Percentiles rank a stretch among this genome's conserved stretches.
These are phyloP conservation scores for Pipistrellus kuhlii DNA, from an alignment of 2,797 vertebrate genomes.

Conservation along the genomic window DNA sequence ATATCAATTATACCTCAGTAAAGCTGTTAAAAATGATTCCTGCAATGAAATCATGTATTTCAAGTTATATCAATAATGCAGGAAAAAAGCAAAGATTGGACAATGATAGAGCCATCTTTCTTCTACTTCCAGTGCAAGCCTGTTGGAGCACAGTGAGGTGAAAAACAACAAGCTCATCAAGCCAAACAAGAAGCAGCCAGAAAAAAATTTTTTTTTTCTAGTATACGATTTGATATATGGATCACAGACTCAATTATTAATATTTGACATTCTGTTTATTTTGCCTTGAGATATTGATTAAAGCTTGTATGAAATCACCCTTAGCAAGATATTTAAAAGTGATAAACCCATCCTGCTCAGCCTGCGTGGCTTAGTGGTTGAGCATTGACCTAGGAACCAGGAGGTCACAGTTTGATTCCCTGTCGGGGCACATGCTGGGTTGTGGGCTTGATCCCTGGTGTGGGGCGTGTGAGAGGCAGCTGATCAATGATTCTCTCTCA, in stretches of 20 bases:
- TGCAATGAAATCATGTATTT: constrained; percentile 48
- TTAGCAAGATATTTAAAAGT: constrained; percentile 55
- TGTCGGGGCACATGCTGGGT: no score
- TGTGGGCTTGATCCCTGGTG: no score
- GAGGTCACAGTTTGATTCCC: no score
- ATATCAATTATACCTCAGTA: constrained; percentile 35
- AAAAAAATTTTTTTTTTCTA: not conserved
- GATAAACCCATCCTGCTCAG: not conserved
- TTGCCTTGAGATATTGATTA: constrained; percentile 41
- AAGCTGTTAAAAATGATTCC: constrained; percentile 31
- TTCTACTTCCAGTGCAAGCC: not conserved
- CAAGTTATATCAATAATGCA: constrained; percentile 43
- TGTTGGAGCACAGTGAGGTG: not conserved
- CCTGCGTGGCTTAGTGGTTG: no score
- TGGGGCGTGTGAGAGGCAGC: no score
- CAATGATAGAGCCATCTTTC: not conserved
- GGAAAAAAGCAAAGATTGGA: not conserved
- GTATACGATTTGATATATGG: not conserved
- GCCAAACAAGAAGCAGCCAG: not conserved
- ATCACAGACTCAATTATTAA: not conserved
- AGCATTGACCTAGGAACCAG: no score
- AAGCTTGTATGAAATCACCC: not conserved
- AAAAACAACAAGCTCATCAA: not conserved
- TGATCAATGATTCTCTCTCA: no score
- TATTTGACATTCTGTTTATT: constrained; percentile 38